These are phyloP conservation scores for Nesospiza acunhae DNA, from an alignment of 2,113 vertebrate species.

Conservation along the genomic window DNA sequence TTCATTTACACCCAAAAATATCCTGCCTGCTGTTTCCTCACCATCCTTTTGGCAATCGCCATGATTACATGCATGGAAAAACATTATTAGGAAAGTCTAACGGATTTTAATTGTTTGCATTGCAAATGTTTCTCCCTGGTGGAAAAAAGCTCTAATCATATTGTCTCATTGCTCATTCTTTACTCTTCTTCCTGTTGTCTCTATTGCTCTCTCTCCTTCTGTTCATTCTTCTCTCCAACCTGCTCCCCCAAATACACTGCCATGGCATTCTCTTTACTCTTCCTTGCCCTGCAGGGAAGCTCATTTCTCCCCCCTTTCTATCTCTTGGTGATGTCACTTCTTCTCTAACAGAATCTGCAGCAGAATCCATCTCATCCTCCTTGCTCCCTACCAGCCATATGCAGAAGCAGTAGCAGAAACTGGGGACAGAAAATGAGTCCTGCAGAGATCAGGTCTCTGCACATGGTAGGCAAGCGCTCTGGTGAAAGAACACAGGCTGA, in stretches of 20 bases:
- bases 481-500: not conserved
- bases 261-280: slow-evolving; percentile 29
- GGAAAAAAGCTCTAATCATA: slow-evolving; percentile 25
- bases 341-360: slow-evolving; percentile 5
- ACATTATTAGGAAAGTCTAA: slow-evolving; percentile 44
- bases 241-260: slow-evolving; percentile 2
- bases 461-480: not conserved
- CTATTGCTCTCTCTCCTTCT: slow-evolving; percentile 58
- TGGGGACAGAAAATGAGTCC: not conserved
- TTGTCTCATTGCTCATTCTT: slow-evolving; percentile 55
- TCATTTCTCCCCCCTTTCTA: slow-evolving; percentile 1
- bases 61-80: slow-evolving; percentile 21
- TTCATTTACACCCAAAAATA: not conserved
- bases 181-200: slow-evolving; percentile 51
- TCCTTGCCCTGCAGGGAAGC: slow-evolving; percentile 22
- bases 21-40: not conserved
- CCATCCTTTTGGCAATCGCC: not conserved
- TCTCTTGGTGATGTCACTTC: slow-evolving; percentile 37
- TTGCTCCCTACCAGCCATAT: not conserved
- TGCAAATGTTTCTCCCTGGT: slow-evolving; percentile 41
- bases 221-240: slow-evolving; percentile 46
- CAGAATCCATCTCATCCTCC: slow-evolving; percentile 7
- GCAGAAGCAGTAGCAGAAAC: not conserved
- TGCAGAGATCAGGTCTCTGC: not conserved
- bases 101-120: slow-evolving; percentile 39